Evolutionary conservation across 2,888 invertebrate genomes (phyloP), one percentile per base, ranked within the genome.

Genomic region (Cetonia aurata): DNA sequence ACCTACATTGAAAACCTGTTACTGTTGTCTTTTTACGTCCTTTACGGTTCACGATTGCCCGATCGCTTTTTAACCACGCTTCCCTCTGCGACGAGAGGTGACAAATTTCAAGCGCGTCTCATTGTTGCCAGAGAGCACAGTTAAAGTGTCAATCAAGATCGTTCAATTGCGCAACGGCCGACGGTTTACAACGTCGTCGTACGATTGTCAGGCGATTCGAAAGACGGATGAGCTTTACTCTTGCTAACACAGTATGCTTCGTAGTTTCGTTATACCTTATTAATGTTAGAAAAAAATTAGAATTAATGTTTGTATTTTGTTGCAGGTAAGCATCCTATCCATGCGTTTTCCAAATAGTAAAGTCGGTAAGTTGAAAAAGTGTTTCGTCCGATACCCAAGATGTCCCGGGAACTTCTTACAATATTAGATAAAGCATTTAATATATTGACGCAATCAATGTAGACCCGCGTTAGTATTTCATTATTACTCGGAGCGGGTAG

Each of bases 111-210:
- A 76, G 76, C 77, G 75, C 69, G 74, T 73, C 77, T 77, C 75
- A 73, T 78, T 75, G 76, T 76, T 76, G 62, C 71, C 73, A 75
- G 77, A 75, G 75, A 75, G 75, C 73, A 72, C 76, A 76, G 79
- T 80, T 79, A 79, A 79, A 79, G 77, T 79, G 79, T 80, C 79
- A 79, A 77, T 79, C 79, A 78, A 78, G 76, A 74, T 76, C 70
- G 65, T 73, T 69, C 50, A 69, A 46, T 59, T 52, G 59, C 69
- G 48, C 69, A 62, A 52, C 15, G 25, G 25, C 25, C 25, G 37
- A 37, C 37, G 50, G 15, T 48, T 41, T 50, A 19, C 33, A 17
- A 50, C 52, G 41, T 19, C 52, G 41, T 19, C 17, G 19, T 33
- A 12, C 37, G 37, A 50, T 13, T 33, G 62, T 44, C 44, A 37